Conservation (phyloP, 1,140 invertebrate species). For the Hesperophylax magnus region DNA sequence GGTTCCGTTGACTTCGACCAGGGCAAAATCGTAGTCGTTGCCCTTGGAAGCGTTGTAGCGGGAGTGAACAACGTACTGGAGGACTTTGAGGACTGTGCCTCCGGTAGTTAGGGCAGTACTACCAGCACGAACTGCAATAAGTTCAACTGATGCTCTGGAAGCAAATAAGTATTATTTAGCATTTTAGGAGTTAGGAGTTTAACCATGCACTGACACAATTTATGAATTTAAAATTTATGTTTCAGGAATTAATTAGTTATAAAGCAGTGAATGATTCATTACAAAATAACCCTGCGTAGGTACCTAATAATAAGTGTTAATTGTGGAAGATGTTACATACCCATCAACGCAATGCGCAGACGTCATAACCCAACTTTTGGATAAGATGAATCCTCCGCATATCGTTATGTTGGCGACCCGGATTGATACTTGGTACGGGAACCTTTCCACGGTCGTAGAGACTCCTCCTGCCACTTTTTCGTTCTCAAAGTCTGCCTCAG, state of each 20-base stretch:
- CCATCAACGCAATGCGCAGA: constrained; percentile 67
- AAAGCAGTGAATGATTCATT: too few relatives aligned
- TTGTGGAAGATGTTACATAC: constrained; percentile 59
- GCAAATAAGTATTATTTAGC: neutral
- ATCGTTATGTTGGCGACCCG: constrained; percentile 65
- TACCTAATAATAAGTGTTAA: too few relatives aligned
- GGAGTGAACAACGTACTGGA: constrained; percentile 63
- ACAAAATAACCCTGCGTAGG: too few relatives aligned
- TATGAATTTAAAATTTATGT: too few relatives aligned
- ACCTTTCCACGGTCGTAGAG: constrained; percentile 62
- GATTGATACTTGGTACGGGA: constrained; percentile 67
- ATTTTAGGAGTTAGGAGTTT: too few relatives aligned
- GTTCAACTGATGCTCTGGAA: constrained; percentile 59
- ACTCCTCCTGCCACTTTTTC: constrained; percentile 65
- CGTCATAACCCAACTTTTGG: constrained; percentile 64
- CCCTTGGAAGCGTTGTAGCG: constrained; percentile 62
- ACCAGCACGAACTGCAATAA: constrained; percentile 64
- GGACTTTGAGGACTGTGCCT: constrained; percentile 61
- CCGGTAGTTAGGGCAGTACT: constrained; percentile 64
- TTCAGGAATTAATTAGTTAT: too few relatives aligned
- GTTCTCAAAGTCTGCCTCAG: constrained; percentile 13
- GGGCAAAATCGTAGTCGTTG: constrained; percentile 67
- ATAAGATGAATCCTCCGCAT: constrained; percentile 68
- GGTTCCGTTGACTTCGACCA: constrained; percentile 61
- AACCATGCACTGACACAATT: too few relatives aligned